phyloP scores from a whole-genome alignment of 2,888 invertebrate species.

The Lasioglossum lativentre region DNA sequence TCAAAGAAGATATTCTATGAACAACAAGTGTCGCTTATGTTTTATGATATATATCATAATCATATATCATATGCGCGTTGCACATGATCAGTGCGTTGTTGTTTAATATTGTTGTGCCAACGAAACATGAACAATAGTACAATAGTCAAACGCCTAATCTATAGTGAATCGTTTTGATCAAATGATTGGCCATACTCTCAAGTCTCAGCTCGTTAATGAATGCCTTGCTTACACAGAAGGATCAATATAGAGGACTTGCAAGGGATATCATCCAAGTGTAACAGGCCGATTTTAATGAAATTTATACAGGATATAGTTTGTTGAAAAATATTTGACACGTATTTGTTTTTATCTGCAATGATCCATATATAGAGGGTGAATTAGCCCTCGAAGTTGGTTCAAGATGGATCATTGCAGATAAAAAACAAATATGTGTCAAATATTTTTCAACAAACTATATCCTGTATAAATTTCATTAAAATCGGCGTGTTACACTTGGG shows the following conservation, averaged over 20 bases:
- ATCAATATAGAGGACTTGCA: conserved; percentile 24
- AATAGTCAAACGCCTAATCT: conserved; percentile 28
- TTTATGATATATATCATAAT: conserved; percentile 28
- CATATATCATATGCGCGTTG: conserved; percentile 6
- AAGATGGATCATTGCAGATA: too few species aligned
- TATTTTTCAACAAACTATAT: too few species aligned
- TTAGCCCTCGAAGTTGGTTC: too few species aligned
- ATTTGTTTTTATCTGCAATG: too few species aligned
- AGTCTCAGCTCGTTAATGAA: conserved; percentile 10
- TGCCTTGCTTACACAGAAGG: conserved; percentile 16
- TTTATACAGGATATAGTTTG: not conserved
- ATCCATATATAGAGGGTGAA: too few species aligned
- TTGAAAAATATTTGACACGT: too few species aligned
- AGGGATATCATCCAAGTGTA: not conserved
- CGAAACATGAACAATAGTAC: conserved; percentile 30
- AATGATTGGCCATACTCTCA: conserved; percentile 17
- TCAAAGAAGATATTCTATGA: conserved; percentile 42
- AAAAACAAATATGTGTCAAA: too few species aligned
- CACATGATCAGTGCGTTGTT: conserved; percentile 20
- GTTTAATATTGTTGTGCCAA: conserved; percentile 30
- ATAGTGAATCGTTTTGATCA: conserved; percentile 20
- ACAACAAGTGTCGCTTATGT: conserved; percentile 36
- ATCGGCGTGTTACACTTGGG: not conserved
- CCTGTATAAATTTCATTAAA: not conserved
- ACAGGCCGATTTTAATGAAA: not conserved